phyloP scores from a whole-genome alignment of 2,113 vertebrate genomes.

The Hippolais icterina region DNA sequence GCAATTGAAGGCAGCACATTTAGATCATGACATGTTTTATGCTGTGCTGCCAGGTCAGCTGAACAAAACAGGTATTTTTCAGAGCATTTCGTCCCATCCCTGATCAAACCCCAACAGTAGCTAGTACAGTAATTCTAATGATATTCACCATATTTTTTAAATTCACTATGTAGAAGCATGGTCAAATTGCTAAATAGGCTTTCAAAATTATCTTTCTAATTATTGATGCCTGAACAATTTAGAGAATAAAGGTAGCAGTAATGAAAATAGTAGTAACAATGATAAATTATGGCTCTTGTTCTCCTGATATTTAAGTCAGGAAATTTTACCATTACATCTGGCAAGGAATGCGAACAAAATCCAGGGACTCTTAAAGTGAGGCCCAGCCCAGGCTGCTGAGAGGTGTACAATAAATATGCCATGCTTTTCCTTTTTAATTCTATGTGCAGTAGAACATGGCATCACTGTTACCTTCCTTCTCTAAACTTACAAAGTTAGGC shows the following conservation, averaged over 20 bases:
- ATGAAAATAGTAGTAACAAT: not conserved
- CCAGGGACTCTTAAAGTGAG: not conserved
- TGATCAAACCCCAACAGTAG: not conserved
- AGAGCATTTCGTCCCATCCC: not conserved
- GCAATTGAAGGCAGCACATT: not conserved
- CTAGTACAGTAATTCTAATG: not conserved
- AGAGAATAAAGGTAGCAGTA: not conserved
- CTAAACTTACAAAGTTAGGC: not conserved
- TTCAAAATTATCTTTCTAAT: not conserved
- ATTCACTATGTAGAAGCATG: not conserved
- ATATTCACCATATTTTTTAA: not conserved
- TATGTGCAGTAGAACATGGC: not conserved
- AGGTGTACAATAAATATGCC: not conserved
- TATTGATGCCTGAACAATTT: not conserved
- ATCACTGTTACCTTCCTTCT: not conserved
- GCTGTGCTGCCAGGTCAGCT: not conserved
- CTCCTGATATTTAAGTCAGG: not conserved
- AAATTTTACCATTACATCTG: not conserved
- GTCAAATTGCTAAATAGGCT: not conserved
- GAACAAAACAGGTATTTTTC: not conserved
- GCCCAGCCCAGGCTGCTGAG: not conserved
- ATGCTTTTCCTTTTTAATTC: not conserved
- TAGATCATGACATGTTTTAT: not conserved
- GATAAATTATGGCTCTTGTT: not conserved
- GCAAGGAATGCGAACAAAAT: not conserved